Conservation (phyloP, 2,888 invertebrate genomes). For the Liodrosophila aerea region DNA sequence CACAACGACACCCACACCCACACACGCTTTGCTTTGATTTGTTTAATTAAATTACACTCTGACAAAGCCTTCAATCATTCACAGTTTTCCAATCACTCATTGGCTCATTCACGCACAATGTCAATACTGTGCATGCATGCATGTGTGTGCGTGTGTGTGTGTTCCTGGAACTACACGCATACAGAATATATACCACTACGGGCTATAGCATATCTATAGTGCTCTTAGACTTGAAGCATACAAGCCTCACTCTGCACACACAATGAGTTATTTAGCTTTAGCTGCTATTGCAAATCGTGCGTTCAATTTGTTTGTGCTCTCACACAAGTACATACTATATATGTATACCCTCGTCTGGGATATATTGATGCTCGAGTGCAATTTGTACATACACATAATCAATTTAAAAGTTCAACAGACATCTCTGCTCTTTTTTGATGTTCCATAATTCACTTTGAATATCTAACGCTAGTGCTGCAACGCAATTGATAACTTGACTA, state of each 20-base stretch:
- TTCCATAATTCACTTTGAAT: too few relatives aligned
- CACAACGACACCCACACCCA: not conserved
- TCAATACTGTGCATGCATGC: constrained; percentile 42
- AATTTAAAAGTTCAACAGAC: too few relatives aligned
- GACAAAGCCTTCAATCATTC: constrained; percentile 72
- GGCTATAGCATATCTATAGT: constrained; percentile 30
- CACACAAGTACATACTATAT: too few relatives aligned
- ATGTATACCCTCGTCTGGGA: not conserved
- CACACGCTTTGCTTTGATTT: constrained; percentile 53
- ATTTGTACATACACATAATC: too few relatives aligned
- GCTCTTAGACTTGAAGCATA: constrained; percentile 33
- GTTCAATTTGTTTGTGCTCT: constrained; percentile 27
- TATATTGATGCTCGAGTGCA: not conserved
- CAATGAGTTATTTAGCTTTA: constrained; percentile 33
- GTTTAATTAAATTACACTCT: constrained; percentile 73
- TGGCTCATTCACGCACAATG: constrained; percentile 68
- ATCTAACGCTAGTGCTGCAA: too few relatives aligned
- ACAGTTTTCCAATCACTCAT: constrained; percentile 72
- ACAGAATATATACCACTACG: constrained; percentile 1
- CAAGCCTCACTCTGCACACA: constrained; percentile 5
- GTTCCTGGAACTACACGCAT: not conserved
- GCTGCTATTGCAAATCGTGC: constrained; percentile 58
- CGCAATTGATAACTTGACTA: too few relatives aligned
- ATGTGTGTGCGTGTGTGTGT: constrained; percentile 18
- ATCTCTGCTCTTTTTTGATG: too few relatives aligned